Conservation (phyloP, 2,797 vertebrate species). For the Orientallactaga sibirica region DNA sequence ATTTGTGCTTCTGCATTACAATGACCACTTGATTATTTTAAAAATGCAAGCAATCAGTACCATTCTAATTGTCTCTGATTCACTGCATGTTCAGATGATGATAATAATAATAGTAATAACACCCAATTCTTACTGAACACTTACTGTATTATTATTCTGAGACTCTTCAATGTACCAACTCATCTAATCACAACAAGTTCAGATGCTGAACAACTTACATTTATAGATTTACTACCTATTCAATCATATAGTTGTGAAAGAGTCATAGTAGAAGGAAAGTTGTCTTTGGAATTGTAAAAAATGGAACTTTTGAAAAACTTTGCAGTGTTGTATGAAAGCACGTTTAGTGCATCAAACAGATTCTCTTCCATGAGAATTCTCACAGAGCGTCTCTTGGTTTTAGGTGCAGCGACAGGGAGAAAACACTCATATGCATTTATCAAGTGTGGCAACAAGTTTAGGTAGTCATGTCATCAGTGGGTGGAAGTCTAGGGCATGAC, state of each 20-base stretch:
- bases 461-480: background rate
- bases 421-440: background rate
- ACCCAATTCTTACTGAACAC: background rate
- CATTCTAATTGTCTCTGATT: slow-evolving; percentile 46
- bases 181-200: slow-evolving; percentile 38
- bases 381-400: background rate
- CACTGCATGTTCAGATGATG: background rate
- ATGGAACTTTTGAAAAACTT: background rate
- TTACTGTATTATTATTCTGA: slow-evolving; percentile 21
- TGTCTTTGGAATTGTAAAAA: background rate
- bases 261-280: slow-evolving; percentile 6
- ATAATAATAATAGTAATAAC: background rate
- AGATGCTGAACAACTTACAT: slow-evolving; percentile 30
- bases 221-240: slow-evolving; percentile 20
- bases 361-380: background rate
- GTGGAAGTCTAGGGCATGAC: background rate
- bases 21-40: slow-evolving; percentile 67
- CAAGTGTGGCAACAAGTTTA: background rate
- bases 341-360: background rate
- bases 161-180: background rate
- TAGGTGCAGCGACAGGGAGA: background rate
- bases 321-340: background rate
- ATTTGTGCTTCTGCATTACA: slow-evolving; percentile 54
- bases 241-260: background rate
- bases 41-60: slow-evolving; percentile 58